Conservation (phyloP, 30 jellyfish, hydroid and myxozoan genomes). For the Turritopsis rubra region DNA sequence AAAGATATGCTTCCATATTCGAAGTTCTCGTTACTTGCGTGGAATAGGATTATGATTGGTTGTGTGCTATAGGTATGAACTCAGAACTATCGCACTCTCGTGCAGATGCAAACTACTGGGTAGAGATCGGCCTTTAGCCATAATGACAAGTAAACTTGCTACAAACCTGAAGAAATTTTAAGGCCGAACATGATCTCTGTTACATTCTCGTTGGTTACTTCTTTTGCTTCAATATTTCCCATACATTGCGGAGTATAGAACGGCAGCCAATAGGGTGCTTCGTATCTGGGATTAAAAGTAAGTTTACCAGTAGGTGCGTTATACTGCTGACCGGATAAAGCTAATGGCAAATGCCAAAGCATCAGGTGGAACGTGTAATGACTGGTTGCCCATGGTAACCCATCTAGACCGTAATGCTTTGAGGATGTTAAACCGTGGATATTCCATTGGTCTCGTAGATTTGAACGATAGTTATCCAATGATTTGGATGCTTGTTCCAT, state of each 20-base stretch:
- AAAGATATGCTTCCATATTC: no score
- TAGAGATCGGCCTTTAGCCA: no score
- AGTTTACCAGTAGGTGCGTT: conserved; percentile 82
- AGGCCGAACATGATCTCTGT: conserved; percentile 52
- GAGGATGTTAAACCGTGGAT: conserved; percentile 95
- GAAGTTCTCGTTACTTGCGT: no score
- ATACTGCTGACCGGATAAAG: conserved; percentile 94
- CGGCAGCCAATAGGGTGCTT: conserved; percentile 90
- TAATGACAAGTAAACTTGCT: not conserved
- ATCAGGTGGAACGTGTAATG: conserved; percentile 87
- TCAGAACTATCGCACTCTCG: no score
- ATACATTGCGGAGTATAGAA: conserved; percentile 80
- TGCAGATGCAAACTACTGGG: no score
- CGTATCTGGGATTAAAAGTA: conserved; percentile 75
- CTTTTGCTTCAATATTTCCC: conserved; percentile 84
- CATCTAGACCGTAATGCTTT: conserved; percentile 91
- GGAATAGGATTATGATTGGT: no score
- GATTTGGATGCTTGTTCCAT: conserved; percentile 90
- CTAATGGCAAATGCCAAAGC: conserved; percentile 94
- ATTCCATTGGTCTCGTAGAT: conserved; percentile 94
- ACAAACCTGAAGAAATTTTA: conserved; percentile 76
- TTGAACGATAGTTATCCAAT: conserved; percentile 88
- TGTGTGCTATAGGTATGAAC: no score
- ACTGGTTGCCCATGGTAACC: conserved; percentile 99
- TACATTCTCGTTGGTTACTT: not conserved